Evolutionary conservation across 2,113 vertebrate genomes (phyloP).

Genomic region (Psilopogon haemacephalus): DNA sequence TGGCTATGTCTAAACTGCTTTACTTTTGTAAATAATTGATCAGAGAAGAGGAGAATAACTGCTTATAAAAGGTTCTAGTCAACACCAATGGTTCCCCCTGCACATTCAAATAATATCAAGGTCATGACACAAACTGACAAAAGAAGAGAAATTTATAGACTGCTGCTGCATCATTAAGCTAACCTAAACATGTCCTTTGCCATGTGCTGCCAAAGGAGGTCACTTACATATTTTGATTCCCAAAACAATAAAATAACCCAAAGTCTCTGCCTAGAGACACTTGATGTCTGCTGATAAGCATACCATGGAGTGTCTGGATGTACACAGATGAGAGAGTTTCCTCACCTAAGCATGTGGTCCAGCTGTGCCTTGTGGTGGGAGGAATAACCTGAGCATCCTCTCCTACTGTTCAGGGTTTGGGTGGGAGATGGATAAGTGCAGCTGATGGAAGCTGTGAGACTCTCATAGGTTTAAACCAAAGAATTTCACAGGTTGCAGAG

Average conservation of each 20-base stretch:
- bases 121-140: conserved; percentile 41
- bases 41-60: conserved; percentile 18
- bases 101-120: conserved; percentile 15
- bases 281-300: no score
- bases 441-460: neutral
- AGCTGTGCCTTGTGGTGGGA: neutral
- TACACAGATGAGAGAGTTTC: neutral
- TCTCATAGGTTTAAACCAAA: neutral
- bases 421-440: neutral
- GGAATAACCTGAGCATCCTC: neutral
- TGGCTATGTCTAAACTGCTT: neutral
- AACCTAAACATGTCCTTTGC: conserved; percentile 41
- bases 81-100: neutral
- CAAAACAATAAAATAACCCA: neutral
- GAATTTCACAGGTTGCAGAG: neutral
- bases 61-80: neutral
- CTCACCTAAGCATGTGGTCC: neutral
- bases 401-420: neutral
- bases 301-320: accelerated
- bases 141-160: conserved; percentile 51
- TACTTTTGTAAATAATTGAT: conserved; percentile 41
- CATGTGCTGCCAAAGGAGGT: neutral
- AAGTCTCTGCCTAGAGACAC: neutral
- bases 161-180: conserved; percentile 23
- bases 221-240: neutral